A percentile compares a stretch with the other conserved stretches of the same genome.
Conservation (phyloP, 2,113 vertebrate species). For the Pithys albifrons region DNA sequence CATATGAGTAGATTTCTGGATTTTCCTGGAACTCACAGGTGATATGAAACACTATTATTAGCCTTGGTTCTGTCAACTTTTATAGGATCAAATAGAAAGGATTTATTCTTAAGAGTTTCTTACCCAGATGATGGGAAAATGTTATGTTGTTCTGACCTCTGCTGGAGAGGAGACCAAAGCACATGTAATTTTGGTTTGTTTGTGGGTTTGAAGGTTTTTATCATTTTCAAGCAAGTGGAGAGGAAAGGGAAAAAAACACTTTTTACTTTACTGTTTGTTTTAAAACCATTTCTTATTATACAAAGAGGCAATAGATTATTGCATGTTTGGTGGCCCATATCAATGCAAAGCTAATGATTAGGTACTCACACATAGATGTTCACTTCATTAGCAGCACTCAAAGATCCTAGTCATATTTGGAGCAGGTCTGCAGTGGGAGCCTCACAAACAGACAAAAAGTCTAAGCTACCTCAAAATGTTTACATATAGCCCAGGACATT, state of each 20-base stretch:
- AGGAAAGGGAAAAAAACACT: fast-evolving
- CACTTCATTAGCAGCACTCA: not conserved
- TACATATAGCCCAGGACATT: not conserved
- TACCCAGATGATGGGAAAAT: not conserved
- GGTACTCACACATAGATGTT: not conserved
- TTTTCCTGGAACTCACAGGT: not conserved
- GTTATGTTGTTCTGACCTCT: conserved; percentile 41
- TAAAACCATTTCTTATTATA: not conserved
- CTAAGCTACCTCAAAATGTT: not conserved
- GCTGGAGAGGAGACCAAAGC: not conserved
- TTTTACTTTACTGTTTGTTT: not conserved
- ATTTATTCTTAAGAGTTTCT: not conserved
- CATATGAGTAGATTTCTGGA: not conserved
- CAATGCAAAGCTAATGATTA: not conserved
- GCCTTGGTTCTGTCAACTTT: not conserved
- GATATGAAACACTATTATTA: not conserved
- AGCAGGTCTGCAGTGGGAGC: not conserved
- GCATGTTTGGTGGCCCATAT: not conserved
- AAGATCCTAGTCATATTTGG: not conserved
- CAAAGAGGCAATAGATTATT: not conserved
- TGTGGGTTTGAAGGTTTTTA: too few relatives aligned
- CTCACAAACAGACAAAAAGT: not conserved
- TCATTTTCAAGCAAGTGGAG: not conserved
- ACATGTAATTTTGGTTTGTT: not conserved
- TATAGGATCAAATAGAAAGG: fast-evolving